Evolutionary conservation across 1,140 invertebrate species (phyloP).

Genomic region (Agrilus planipennis): DNA sequence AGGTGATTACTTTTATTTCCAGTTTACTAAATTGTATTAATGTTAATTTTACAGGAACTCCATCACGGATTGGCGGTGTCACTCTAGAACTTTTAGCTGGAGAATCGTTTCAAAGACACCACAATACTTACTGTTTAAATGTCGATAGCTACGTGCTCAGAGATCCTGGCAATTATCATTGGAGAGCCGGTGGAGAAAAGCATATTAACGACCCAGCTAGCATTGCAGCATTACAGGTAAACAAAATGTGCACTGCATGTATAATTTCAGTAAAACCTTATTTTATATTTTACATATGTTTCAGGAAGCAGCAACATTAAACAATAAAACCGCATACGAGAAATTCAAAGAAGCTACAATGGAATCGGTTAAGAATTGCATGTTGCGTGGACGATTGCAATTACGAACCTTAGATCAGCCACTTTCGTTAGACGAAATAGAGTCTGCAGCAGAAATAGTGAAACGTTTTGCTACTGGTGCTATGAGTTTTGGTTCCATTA

Average conservation of each 20-base stretch:
- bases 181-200: constrained; percentile 93
- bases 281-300: constrained; percentile 2
- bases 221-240: constrained; percentile 81
- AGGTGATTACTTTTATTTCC: constrained; percentile 21
- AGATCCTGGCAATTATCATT: constrained; percentile 93
- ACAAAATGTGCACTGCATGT: no score
- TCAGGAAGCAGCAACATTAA: constrained; percentile 65
- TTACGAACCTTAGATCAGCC: constrained; percentile 62
- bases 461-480: constrained; percentile 74
- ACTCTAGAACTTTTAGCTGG: constrained; percentile 79
- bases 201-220: constrained; percentile 95
- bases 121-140: constrained; percentile 61
- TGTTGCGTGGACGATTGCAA: constrained; percentile 86
- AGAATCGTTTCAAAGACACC: constrained; percentile 78
- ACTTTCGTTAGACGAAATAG: constrained; percentile 79
- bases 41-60: constrained; percentile 51
- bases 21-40: constrained; percentile 1
- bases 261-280: background rate
- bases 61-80: constrained; percentile 89
- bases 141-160: constrained; percentile 72
- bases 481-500: constrained; percentile 91
- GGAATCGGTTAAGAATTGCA: constrained; percentile 77
- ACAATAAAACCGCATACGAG: constrained; percentile 75
- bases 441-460: constrained; percentile 87
- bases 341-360: constrained; percentile 79